Conservation (phyloP, 2,888 invertebrate species). For the Idaea straminata region DNA sequence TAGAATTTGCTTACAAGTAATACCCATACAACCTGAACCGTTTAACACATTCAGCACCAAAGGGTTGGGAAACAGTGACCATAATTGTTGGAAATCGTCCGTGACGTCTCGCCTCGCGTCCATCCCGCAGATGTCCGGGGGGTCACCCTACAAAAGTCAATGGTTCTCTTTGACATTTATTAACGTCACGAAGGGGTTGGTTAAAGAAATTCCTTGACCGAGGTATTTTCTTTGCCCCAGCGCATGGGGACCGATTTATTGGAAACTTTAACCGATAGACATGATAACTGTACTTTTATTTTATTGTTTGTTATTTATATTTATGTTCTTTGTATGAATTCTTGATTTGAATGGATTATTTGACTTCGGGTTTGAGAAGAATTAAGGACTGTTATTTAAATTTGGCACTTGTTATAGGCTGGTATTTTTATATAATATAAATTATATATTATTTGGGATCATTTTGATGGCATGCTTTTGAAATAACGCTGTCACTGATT, state of each 20-base stretch:
- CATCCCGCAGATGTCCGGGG: conserved; percentile 37
- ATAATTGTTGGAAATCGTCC: conserved; percentile 44
- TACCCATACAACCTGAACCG: not conserved
- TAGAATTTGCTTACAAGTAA: not conserved
- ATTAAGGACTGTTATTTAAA: no score
- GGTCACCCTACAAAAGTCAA: conserved; percentile 54
- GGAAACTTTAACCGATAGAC: conserved; percentile 17
- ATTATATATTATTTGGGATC: no score
- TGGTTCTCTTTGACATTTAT: conserved; percentile 66
- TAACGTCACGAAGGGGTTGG: conserved; percentile 65
- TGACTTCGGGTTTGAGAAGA: no score
- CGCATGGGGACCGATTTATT: conserved; percentile 25
- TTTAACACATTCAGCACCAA: not conserved
- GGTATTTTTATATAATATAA: no score
- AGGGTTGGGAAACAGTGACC: conserved; percentile 28
- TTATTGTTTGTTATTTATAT: not conserved
- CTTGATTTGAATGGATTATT: not conserved
- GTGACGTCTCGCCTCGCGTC: conserved; percentile 28
- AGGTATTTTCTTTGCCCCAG: conserved; percentile 54
- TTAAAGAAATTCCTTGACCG: conserved; percentile 51
- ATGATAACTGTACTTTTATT: conserved; percentile 8
- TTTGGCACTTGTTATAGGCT: no score
- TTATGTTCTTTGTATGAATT: not conserved
- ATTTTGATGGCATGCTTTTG: no score
- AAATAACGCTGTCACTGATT: no score